These are phyloP conservation scores for Liposcelis brunnea DNA, from an alignment of 2,888 invertebrate genomes.

Conservation along the genomic window DNA sequence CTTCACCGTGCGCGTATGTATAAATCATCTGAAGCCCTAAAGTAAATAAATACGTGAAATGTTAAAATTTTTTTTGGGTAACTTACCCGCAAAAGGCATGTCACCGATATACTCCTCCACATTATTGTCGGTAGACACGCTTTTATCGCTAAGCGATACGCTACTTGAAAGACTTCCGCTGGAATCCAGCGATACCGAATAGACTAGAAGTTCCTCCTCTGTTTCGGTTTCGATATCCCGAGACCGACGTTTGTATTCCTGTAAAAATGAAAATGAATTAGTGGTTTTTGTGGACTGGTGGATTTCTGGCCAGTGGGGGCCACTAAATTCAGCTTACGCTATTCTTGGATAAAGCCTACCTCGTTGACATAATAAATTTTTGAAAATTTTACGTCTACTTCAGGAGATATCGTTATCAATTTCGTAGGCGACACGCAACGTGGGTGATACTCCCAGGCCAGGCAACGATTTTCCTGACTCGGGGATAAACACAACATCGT, in stretches of 20 bases:
- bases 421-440: background rate
- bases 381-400: no score
- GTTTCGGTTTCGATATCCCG: constrained; percentile 75
- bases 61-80: no score
- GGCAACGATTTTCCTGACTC: background rate
- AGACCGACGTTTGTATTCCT: constrained; percentile 73
- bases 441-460: background rate
- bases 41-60: no score
- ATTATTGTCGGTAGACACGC: constrained; percentile 59
- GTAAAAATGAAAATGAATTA: constrained; percentile 26
- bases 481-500: background rate
- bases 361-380: no score
- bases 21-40: no score
- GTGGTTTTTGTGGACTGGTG: no score
- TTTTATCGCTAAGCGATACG: constrained; percentile 52
- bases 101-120: constrained; percentile 75
- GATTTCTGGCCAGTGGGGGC: no score
- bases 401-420: constrained; percentile 9
- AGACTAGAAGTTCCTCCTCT: constrained; percentile 33
- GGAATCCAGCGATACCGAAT: constrained; percentile 31
- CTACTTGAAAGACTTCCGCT: constrained; percentile 58
- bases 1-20: no score
- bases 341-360: no score
- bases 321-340: no score
- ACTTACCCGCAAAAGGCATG: constrained; percentile 72